phyloP scores from a whole-genome alignment of 2,113 vertebrate species.

The Anguilla japonica region DNA sequence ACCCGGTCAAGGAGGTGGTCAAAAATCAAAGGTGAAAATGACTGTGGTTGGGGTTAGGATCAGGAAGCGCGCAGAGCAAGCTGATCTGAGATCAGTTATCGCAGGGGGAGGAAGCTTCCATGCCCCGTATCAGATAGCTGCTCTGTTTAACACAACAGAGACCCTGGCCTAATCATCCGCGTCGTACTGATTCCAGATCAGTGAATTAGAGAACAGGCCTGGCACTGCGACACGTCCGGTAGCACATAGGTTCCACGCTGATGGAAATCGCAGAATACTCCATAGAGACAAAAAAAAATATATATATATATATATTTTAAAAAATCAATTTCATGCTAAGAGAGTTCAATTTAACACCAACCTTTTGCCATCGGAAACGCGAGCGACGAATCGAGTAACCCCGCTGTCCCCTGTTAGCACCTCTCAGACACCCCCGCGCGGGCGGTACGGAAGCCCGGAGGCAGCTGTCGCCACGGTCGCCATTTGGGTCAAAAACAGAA shows the following conservation, averaged over 20 bases:
- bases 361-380: background rate
- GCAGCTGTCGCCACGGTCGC: background rate
- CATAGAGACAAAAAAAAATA: background rate
- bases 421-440: background rate
- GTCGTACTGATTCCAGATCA: background rate
- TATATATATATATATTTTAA: background rate
- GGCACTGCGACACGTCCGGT: background rate
- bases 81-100: background rate
- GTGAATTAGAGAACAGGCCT: background rate
- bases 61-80: background rate
- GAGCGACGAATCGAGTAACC: background rate
- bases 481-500: background rate
- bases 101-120: background rate
- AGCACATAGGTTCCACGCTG: background rate
- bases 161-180: background rate
- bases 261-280: background rate
- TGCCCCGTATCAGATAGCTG: background rate
- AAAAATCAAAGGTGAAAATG: background rate
- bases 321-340: slow-evolving; percentile 11
- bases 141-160: background rate
- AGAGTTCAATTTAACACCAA: slow-evolving; percentile 4
- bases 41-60: background rate
- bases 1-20: background rate
- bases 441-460: too few species aligned
- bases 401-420: background rate